Evolutionary conservation across 2,888 invertebrate species (phyloP), one percentile per base, ranked within the genome.

Genomic region (Agrochola circellaris): DNA sequence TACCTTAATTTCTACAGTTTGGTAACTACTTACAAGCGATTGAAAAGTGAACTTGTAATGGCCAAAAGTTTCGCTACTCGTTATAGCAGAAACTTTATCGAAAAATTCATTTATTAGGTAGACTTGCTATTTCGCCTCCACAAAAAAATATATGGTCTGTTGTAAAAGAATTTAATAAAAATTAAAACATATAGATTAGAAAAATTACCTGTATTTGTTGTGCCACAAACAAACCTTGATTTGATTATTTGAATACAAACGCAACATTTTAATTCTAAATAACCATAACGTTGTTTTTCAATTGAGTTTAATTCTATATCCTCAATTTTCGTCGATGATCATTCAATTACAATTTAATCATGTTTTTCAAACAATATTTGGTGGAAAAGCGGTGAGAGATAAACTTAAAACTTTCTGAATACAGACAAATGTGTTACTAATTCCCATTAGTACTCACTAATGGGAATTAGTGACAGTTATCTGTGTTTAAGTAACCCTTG

Each of bases 1-100:
- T 71, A 51, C 20, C 42, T 64, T 64, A 65, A 79, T 80, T 80
- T 26, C 15, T 26, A n/a, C 34, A 81, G 74, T 79, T 79, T 8
- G 23, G 34, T 26, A 80, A 79, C 65, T 60, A 58, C 26, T 26
- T 26, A 66, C 42, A 45, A 34, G 20, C 80, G 58, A 80, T 60
- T 61, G 34, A 65, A 80, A 74, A 61, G 65, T 58, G 66, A 74
- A 65, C 26, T 26, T 45, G 26, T 80, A 45, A 34, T 30, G 20
- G 51, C 3, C 0, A 42, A 51, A 72, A 79, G 34, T 61, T 81
- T 74, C 6, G 58, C 51, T 54, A 23, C 34, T 72, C 38, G 51
- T 56, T 79, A 54, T 20, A 62, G 11, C 26, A 70, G 23, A 69
- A 70, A 71, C 5, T 5, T 61, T 62, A 38, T 71, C 15, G 54